phyloP scores from a whole-genome alignment of 1,140 invertebrate genomes.

The Drosophila neocordata region DNA sequence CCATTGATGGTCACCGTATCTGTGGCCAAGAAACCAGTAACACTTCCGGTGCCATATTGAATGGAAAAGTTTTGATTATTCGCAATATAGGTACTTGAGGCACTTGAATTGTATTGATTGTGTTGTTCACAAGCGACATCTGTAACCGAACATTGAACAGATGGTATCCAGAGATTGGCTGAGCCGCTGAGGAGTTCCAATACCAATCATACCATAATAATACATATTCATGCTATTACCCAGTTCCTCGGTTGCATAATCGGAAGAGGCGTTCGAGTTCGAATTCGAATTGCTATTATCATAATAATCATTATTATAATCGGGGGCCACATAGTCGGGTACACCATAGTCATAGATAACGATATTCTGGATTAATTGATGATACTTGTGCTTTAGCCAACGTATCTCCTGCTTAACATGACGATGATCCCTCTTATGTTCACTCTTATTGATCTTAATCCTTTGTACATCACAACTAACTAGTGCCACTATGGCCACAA shows the following conservation, averaged over 20 bases:
- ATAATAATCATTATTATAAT: slow-evolving; percentile 40
- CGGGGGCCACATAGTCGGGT: slow-evolving; percentile 36
- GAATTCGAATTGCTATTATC: slow-evolving; percentile 15
- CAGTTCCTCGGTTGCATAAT: slow-evolving; percentile 50
- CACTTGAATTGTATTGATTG: slow-evolving; percentile 67
- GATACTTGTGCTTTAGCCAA: slow-evolving; percentile 58
- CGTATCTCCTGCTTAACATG: slow-evolving; percentile 34
- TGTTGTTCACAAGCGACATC: slow-evolving; percentile 67
- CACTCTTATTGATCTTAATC: slow-evolving; percentile 51
- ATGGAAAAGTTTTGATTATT: slow-evolving; percentile 61
- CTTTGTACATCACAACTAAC: slow-evolving; percentile 57
- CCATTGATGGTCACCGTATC: slow-evolving; percentile 84
- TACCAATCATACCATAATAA: slow-evolving; percentile 90
- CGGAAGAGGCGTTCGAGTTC: slow-evolving; percentile 13
- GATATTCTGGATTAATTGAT: slow-evolving; percentile 17
- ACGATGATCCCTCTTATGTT: slow-evolving; percentile 34
- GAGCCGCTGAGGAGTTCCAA: slow-evolving; percentile 93
- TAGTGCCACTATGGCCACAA: slow-evolving; percentile 45
- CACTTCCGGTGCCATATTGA: slow-evolving; percentile 68
- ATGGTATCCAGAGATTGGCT: slow-evolving; percentile 71
- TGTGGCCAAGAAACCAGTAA: slow-evolving; percentile 56
- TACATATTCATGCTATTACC: slow-evolving; percentile 65
- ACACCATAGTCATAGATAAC: slow-evolving; percentile 18
- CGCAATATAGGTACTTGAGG: slow-evolving; percentile 59
- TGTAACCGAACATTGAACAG: slow-evolving; percentile 44